These are phyloP conservation scores for Drosophila hydei DNA, from an alignment of 1,140 invertebrate genomes.

Conservation along the genomic window DNA sequence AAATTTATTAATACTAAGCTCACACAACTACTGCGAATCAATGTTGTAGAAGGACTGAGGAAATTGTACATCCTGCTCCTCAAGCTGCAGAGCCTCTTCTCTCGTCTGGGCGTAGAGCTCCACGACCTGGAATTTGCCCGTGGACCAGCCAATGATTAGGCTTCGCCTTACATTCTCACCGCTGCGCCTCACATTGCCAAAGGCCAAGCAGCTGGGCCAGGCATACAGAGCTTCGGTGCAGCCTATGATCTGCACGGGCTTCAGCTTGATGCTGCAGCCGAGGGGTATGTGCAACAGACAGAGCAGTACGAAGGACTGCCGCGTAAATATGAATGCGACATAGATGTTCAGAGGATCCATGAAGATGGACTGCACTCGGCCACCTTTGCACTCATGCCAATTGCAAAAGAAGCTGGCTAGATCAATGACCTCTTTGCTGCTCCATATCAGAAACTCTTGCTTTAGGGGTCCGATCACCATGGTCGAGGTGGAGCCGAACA, in stretches of 20 bases:
- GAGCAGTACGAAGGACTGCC: slow-evolving; percentile 37
- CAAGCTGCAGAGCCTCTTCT: not conserved
- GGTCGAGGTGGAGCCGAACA: slow-evolving; percentile 3
- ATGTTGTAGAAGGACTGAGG: not conserved
- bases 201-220: slow-evolving; percentile 33
- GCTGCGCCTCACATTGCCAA: not conserved
- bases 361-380: slow-evolving; percentile 11
- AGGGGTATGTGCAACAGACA: not conserved
- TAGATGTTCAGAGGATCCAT: slow-evolving; percentile 35
- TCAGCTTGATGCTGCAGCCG: not conserved
- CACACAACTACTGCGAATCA: too few species aligned
- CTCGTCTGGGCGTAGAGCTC: not conserved
- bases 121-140: not conserved
- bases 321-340: slow-evolving; percentile 42
- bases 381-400: not conserved
- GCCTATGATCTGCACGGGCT: slow-evolving; percentile 14
- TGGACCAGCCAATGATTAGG: not conserved
- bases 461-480: too few species aligned
- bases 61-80: not conserved
- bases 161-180: not conserved
- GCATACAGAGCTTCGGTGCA: not conserved
- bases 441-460: not conserved
- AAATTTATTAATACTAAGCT: too few species aligned
- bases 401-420: not conserved
- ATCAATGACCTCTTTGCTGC: not conserved